phyloP scores from a whole-genome alignment of 2,113 vertebrate species.

The Burhinus bistriatus region DNA sequence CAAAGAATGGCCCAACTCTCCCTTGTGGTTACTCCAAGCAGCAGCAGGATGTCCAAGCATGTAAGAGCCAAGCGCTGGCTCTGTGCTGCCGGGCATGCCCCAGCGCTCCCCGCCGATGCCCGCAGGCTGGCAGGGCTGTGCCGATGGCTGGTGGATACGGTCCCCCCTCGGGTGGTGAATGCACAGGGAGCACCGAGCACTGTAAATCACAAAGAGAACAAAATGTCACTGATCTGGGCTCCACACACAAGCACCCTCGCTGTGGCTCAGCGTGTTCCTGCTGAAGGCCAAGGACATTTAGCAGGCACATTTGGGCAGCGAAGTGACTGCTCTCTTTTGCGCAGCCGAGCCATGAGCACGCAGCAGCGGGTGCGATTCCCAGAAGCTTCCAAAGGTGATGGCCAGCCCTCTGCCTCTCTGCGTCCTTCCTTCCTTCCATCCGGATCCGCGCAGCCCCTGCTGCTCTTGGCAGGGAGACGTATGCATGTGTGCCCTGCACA shows the following conservation, averaged over 20 bases:
- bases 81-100: not conserved
- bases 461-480: not conserved
- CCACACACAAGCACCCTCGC: not conserved
- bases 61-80: not conserved
- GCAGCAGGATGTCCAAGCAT: not conserved
- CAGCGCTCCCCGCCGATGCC: not conserved
- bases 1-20: not conserved
- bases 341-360: accelerated
- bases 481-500: not conserved
- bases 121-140: accelerated
- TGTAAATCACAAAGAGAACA: not conserved
- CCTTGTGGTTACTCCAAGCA: not conserved
- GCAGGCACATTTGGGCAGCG: not conserved
- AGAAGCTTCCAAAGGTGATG: not conserved
- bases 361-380: not conserved
- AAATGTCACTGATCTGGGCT: not conserved
- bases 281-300: not conserved
- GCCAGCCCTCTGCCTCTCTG: not conserved
- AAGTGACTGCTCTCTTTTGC: not conserved
- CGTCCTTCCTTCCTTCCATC: not conserved
- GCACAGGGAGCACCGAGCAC: not conserved
- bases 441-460: not conserved
- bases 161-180: accelerated
- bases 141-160: not conserved
- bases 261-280: not conserved